Evolutionary conservation across 2,113 vertebrate genomes (phyloP), one percentile per base, ranked within the genome.

Genomic region (Parus major): DNA sequence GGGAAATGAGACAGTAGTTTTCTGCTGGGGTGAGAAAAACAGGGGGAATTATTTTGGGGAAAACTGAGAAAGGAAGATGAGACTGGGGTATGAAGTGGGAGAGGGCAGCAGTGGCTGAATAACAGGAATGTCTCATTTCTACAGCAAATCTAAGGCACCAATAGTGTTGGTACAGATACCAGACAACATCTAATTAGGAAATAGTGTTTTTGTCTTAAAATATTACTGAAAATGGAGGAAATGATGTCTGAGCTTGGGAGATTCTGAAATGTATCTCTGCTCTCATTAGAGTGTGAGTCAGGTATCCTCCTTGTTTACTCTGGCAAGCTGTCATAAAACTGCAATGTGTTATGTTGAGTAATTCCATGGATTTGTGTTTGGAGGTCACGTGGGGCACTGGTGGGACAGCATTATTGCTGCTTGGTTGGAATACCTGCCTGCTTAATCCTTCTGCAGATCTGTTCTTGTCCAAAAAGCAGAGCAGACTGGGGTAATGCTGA

Each of bases 301-400:
- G 86, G 80, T 92, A 86, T 94, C 69, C 50, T 93, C 64, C 86
- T 96, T 94, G 88, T 95, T 96, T 96, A 88, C 77, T 68, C 69
- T 89, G 91, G 57, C 77, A 79, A 41, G 64, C 53, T 86, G 82
- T 91, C 69, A 20, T n/a, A 78, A 70, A 95, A 31, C 52, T 86
- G 35, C 72, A 28, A 33, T 19, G 85, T 91, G 47, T 90, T 90
- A 5, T 42, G 63, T 93, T 96, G 91, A 47, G 83, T 78, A 92
- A 94, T 77, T 96, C 80, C 56, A 19, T 46, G 83, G 92, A 23
- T 77, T 75, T 75, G 75, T 93, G 3, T 78, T 78, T 23, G 57
- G 80, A 59, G 80, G 33, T 86, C 33, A 56, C 42, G 60, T 80
- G 79, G 79, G 72, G 82, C 36, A 17, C 70, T 70, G 50, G 46